These are phyloP conservation scores for Astropecten irregularis DNA, from an alignment of 53 echinoderm and acorn worm genomes.

Conservation along the genomic window DNA sequence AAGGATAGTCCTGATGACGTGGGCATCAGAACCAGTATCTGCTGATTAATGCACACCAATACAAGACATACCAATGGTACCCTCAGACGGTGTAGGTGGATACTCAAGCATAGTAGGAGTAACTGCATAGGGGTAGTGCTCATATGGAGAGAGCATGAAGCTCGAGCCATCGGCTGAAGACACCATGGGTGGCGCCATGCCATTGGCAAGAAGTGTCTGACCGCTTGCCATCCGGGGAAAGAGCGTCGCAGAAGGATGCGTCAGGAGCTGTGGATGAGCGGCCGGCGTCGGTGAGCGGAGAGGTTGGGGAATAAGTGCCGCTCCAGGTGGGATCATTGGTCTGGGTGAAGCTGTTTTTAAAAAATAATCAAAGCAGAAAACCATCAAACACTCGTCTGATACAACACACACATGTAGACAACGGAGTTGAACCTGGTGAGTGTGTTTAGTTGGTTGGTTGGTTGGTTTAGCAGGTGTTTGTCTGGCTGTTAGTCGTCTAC, in stretches of 20 bases:
- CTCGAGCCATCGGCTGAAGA: slow-evolving; percentile 68
- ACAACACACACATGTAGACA: too few relatives aligned
- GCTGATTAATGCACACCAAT: slow-evolving; percentile 68
- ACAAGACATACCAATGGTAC: slow-evolving; percentile 94
- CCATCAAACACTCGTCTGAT: background rate
- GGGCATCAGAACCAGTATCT: slow-evolving; percentile 16
- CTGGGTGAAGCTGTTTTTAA: slow-evolving; percentile 78
- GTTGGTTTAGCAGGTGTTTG: background rate
- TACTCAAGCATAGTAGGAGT: slow-evolving; percentile 89
- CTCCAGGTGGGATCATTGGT: slow-evolving; percentile 76
- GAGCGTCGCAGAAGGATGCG: slow-evolving; percentile 72
- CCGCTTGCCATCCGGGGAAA: slow-evolving; percentile 85
- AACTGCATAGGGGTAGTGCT: slow-evolving; percentile 84
- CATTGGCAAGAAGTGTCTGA: slow-evolving; percentile 82
- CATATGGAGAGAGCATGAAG: slow-evolving; percentile 77
- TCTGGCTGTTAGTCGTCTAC: slow-evolving; percentile 40
- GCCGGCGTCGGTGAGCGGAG: slow-evolving; percentile 92
- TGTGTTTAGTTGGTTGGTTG: slow-evolving; percentile 11
- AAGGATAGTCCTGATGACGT: slow-evolving; percentile 15
- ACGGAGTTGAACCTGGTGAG: background rate
- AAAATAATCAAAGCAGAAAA: background rate
- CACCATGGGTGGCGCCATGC: slow-evolving; percentile 61
- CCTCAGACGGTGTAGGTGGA: slow-evolving; percentile 76
- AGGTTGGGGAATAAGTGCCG: slow-evolving; percentile 85
- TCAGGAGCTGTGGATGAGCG: slow-evolving; percentile 61